Base-by-base conservation (phyloP, 2,888 invertebrate genomes). In the Rhodophaea formosa region DNA sequence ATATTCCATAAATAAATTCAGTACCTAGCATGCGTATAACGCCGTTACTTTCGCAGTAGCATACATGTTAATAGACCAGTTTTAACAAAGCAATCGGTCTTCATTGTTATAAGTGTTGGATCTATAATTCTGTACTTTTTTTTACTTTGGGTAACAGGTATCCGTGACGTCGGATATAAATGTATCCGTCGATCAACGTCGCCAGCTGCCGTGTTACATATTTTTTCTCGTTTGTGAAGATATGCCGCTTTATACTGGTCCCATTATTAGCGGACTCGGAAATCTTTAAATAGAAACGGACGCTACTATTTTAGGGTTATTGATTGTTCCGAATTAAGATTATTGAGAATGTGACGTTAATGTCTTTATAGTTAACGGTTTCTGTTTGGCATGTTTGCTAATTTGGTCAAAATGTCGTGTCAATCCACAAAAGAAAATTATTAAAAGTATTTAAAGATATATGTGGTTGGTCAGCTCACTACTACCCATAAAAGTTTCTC, bases 171-270 rank as follows among this genome's bases (percentile, higher is more conserved):
- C 42, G 15, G 15, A 52, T 47, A 42, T 16, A 15, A 56, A 35
- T 56, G 49, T 43, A 51, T 15, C 43, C 42, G 56, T 56, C 56
- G 43, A 56, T 49, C 49, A 49, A 56, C 56, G 49, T 56, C 49
- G 23, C 43, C 42, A 35, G 14, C 39, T n/a, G 56, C 14, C 15
- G 56, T 23, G 45, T 35, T 32, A 39, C 17, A 42, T 43, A 47
- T 49, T 46, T 56, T 56, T 56, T 47, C 39, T 39, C 35, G 51
- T 52, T 16, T 35, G 10, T 35, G 17, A 39, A 52, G 51, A 52
- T 35, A 52, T 52, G 51, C 51, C 51, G 16, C 51, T 35, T 52
- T 52, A 2, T 10, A 32, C 3, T 7, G 15, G 16, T 10, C 16
- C 14, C 15, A 35, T 52, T 39, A 46, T 23, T 10, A 7, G 39